Percentiles rank a stretch among this genome's conserved stretches.
Evolutionary conservation across 2,797 vertebrate species (phyloP).

Genomic region (Dermochelys coriacea): DNA sequence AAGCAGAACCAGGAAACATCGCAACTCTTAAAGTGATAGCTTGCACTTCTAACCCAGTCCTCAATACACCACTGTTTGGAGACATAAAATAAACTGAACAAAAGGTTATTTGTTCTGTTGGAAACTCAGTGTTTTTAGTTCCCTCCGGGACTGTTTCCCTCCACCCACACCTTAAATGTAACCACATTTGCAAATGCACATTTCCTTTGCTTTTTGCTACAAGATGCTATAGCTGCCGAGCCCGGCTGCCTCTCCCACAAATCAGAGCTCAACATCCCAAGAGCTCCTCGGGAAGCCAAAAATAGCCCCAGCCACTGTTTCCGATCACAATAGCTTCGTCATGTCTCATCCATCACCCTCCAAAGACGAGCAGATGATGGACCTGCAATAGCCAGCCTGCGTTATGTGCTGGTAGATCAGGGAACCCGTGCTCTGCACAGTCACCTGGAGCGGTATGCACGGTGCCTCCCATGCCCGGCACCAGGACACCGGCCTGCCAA

Average conservation of each 20-base stretch:
- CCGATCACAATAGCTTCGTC: neutral
- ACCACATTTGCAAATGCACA: neutral
- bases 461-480: no score
- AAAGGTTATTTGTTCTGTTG: neutral
- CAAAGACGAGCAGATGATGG: neutral
- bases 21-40: neutral
- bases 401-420: neutral
- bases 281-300: neutral
- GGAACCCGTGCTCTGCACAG: neutral
- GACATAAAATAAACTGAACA: neutral
- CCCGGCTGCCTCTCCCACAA: neutral
- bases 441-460: neutral
- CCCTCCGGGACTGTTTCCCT: neutral
- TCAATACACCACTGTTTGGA: neutral
- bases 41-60: neutral
- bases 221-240: no score
- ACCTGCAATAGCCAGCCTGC: neutral
- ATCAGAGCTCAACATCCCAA: neutral
- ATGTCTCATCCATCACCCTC: neutral
- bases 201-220: neutral
- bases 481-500: no score
- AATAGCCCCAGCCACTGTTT: neutral
- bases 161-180: neutral
- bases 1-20: neutral
- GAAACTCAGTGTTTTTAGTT: neutral